phyloP scores from a whole-genome alignment of 2,888 invertebrate genomes.

The Malthinus seriepunctatus region DNA sequence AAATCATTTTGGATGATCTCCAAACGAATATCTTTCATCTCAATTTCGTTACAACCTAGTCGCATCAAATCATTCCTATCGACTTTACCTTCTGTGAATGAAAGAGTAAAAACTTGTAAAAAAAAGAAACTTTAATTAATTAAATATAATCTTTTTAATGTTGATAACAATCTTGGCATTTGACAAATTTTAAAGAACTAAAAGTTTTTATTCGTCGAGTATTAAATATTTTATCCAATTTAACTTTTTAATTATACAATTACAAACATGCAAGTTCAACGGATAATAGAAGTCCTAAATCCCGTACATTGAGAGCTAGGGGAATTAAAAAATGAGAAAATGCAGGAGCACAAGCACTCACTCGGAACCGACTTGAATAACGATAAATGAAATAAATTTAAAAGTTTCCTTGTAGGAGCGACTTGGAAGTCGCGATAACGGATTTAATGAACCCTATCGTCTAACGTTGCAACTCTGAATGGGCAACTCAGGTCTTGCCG shows the following conservation, averaged over 20 bases:
- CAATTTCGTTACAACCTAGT: too few relatives aligned
- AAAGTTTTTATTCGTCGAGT: too few relatives aligned
- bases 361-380: constrained; percentile 41
- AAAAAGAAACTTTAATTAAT: too few relatives aligned
- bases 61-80: too few relatives aligned
- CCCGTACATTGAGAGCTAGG: constrained; percentile 15
- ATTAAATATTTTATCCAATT: background rate
- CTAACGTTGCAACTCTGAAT: constrained; percentile 46
- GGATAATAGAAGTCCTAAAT: constrained; percentile 17
- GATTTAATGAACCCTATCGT: constrained; percentile 55
- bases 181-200: too few relatives aligned
- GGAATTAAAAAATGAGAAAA: constrained; percentile 27
- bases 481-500: constrained; percentile 37
- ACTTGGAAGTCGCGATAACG: constrained; percentile 53
- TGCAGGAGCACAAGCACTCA: constrained; percentile 27
- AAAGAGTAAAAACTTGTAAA: too few relatives aligned
- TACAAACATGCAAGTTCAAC: constrained; percentile 6
- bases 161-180: too few relatives aligned
- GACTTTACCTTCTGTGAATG: too few relatives aligned
- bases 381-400: constrained; percentile 56
- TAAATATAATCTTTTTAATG: too few relatives aligned
- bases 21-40: too few relatives aligned
- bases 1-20: too few relatives aligned
- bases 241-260: constrained; percentile 13
- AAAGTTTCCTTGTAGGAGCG: constrained; percentile 52